These are phyloP conservation scores for Germaria angustata DNA, from an alignment of 2,888 invertebrate genomes.

Conservation along the genomic window DNA sequence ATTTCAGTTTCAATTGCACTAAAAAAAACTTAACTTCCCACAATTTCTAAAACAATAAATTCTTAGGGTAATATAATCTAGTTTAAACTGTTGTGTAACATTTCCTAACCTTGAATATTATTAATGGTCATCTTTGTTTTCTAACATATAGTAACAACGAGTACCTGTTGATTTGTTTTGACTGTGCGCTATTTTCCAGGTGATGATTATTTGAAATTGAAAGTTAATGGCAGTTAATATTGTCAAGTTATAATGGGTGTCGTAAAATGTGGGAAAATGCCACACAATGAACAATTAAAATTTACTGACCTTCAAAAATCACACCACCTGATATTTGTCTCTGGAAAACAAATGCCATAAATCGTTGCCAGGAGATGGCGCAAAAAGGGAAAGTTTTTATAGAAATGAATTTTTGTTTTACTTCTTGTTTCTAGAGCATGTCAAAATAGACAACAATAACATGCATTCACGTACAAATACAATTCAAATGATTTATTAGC, in stretches of 20 bases:
- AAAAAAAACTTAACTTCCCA: background rate
- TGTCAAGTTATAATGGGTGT: slow-evolving; percentile 44
- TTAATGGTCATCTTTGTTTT: slow-evolving; percentile 21
- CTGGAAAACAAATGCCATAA: slow-evolving; percentile 48
- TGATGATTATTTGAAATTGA: slow-evolving; percentile 56
- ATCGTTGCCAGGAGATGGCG: slow-evolving; percentile 32
- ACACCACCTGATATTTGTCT: slow-evolving; percentile 53
- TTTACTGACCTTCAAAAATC: slow-evolving; percentile 53
- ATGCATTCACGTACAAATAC: slow-evolving; percentile 31
- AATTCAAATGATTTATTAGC: slow-evolving; percentile 59
- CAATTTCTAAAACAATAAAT: slow-evolving; percentile 9
- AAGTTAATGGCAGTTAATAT: slow-evolving; percentile 60
- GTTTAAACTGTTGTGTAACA: slow-evolving; percentile 30
- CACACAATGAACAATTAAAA: slow-evolving; percentile 37
- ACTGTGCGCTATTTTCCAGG: slow-evolving; percentile 53
- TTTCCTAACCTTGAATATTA: slow-evolving; percentile 47
- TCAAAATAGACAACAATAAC: slow-evolving; percentile 39
- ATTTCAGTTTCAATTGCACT: no score
- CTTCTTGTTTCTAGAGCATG: slow-evolving; percentile 41
- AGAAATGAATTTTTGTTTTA: slow-evolving; percentile 7
- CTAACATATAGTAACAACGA: background rate
- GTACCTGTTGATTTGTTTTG: slow-evolving; percentile 56
- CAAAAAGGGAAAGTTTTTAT: slow-evolving; percentile 60
- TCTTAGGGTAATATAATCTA: slow-evolving; percentile 51
- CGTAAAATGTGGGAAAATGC: slow-evolving; percentile 49